Evolutionary conservation across 2,888 invertebrate genomes (phyloP).

Genomic region (Netelia fuscicornis): DNA sequence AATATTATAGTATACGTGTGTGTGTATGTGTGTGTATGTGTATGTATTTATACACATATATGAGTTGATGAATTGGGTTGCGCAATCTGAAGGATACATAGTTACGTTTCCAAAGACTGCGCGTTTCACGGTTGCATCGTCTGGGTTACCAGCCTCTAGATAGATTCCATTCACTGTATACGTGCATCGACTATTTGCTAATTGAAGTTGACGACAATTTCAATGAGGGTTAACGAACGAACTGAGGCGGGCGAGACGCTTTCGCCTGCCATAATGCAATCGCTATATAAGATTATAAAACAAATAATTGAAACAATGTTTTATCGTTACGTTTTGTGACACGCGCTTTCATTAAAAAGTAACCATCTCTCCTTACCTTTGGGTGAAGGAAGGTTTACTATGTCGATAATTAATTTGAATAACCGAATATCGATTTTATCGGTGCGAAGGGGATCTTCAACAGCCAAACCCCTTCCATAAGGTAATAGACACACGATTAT

Average conservation of each 20-base stretch:
- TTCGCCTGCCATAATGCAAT: conserved; percentile 38
- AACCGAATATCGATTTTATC: not conserved
- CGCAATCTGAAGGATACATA: conserved; percentile 54
- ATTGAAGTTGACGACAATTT: conserved; percentile 47
- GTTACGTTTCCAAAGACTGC: conserved; percentile 58
- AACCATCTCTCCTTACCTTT: not conserved
- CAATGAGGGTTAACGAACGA: conserved; percentile 62
- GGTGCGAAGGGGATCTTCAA: too few relatives aligned
- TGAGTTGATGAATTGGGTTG: conserved; percentile 19
- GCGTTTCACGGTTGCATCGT: conserved; percentile 70
- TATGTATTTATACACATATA: not conserved
- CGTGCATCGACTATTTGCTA: conserved; percentile 17
- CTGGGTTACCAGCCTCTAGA: conserved; percentile 20
- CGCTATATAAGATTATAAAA: conserved; percentile 2
- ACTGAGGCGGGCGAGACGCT: conserved; percentile 42
- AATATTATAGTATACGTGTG: not conserved
- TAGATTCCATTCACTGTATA: conserved; percentile 39
- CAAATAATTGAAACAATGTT: not conserved
- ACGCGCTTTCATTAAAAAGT: not conserved
- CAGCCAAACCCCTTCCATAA: conserved; percentile 4
- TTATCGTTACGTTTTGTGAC: not conserved
- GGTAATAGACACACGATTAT: not conserved
- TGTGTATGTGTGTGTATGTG: too few relatives aligned
- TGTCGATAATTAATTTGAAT: conserved; percentile 5
- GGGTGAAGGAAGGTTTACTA: not conserved